Conservation (phyloP, 2,797 vertebrate species). For the Brachyalestes nurse region DNA sequence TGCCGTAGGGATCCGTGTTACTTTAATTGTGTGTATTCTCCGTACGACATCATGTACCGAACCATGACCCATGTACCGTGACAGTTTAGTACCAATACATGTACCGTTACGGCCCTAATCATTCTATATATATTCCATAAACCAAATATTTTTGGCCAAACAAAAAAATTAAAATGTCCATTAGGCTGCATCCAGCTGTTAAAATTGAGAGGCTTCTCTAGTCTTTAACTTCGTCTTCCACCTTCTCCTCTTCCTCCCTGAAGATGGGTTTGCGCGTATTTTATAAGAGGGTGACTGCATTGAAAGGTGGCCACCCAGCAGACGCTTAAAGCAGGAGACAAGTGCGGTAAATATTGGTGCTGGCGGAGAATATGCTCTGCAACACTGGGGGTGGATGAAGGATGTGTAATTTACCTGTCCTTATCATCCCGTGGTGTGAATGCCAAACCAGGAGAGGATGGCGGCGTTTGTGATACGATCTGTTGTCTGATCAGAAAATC, state of each 20-base stretch:
- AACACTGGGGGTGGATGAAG: neutral
- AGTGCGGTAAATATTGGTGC: neutral
- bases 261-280: slow-evolving; percentile 1
- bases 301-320: neutral
- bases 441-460: neutral
- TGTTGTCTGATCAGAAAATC: slow-evolving; percentile 9
- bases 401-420: slow-evolving; percentile 16
- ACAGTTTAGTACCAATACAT: too few relatives aligned
- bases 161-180: too few relatives aligned
- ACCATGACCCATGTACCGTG: too few relatives aligned
- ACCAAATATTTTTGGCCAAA: too few relatives aligned
- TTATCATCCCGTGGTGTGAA: neutral
- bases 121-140: too few relatives aligned
- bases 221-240: neutral
- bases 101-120: too few relatives aligned
- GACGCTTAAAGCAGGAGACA: neutral
- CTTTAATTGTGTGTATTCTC: too few relatives aligned
- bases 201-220: neutral
- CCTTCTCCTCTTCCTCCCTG: neutral
- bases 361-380: neutral
- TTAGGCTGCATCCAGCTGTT: too few relatives aligned
- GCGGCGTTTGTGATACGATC: neutral
- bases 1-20: too few relatives aligned
- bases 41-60: too few relatives aligned
- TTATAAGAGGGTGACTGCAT: neutral